phyloP scores from a whole-genome alignment of 2,797 vertebrate genomes.

The Eurystomus glaucurus region DNA sequence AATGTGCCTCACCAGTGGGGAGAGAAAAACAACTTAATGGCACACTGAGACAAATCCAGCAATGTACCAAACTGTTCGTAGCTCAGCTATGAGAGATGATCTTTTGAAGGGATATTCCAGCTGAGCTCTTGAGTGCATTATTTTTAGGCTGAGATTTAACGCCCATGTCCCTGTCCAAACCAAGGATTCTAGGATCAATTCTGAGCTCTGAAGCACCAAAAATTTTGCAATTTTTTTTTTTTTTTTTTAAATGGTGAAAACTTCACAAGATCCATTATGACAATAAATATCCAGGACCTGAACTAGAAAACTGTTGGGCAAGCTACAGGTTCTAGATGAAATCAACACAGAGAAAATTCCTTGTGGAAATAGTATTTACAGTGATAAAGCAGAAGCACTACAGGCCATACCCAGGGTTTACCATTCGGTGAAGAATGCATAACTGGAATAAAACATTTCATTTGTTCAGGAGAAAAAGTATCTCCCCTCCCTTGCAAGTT shows the following conservation, averaged over 20 bases:
- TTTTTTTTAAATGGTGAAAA: not conserved
- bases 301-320: not conserved
- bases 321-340: not conserved
- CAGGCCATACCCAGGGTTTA: not conserved
- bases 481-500: not conserved
- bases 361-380: not conserved
- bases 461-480: not conserved
- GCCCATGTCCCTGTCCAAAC: not conserved
- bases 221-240: not conserved
- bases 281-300: not conserved
- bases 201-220: not conserved
- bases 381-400: not conserved
- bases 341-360: not conserved
- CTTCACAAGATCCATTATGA: not conserved
- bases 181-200: not conserved
- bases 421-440: not conserved
- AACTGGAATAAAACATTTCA: not conserved
- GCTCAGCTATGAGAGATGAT: not conserved
- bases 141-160: conserved; percentile 15
- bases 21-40: not conserved
- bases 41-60: not conserved
- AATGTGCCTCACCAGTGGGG: not conserved
- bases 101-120: not conserved
- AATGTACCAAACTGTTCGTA: not conserved
- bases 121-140: not conserved